A percentile compares a stretch with the other conserved stretches of the same genome.
These are phyloP conservation scores for Mycalesis mineus DNA, from an alignment of 2,888 invertebrate species.

Conservation along the genomic window DNA sequence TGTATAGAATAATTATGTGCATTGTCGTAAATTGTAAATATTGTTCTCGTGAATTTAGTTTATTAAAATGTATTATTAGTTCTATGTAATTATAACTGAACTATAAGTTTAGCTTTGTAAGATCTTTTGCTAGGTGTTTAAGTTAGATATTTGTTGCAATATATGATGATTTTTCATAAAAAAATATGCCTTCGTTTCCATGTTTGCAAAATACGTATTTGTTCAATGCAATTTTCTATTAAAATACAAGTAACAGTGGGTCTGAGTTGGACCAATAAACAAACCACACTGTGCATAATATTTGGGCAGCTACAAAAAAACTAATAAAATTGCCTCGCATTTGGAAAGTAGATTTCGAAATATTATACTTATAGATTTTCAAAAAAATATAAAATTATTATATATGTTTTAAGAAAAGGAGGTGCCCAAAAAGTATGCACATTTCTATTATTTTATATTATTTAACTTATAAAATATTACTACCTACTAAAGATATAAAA, in stretches of 20 bases:
- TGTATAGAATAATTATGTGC: slow-evolving; percentile 68
- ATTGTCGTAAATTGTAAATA: slow-evolving; percentile 71
- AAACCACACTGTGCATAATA: slow-evolving; percentile 49
- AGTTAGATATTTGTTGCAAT: slow-evolving; percentile 72
- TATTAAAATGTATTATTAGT: slow-evolving; percentile 72
- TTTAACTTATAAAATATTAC: background rate
- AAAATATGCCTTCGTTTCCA: slow-evolving; percentile 36
- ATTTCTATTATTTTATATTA: slow-evolving; percentile 6
- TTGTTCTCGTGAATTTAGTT: slow-evolving; percentile 73
- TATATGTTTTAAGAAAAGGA: slow-evolving; percentile 60
- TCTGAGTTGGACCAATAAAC: slow-evolving; percentile 43
- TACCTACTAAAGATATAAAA: background rate
- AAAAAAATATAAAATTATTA: slow-evolving; percentile 62
- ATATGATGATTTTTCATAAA: slow-evolving; percentile 43
- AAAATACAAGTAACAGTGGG: slow-evolving; percentile 68
- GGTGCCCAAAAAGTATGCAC: slow-evolving; percentile 58
- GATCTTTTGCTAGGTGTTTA: slow-evolving; percentile 57
- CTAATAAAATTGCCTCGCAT: slow-evolving; percentile 77
- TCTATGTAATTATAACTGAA: slow-evolving; percentile 47
- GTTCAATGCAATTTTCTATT: slow-evolving; percentile 43
- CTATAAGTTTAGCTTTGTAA: slow-evolving; percentile 66
- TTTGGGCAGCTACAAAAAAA: slow-evolving; percentile 56
- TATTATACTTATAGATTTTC: slow-evolving; percentile 66
- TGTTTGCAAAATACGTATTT: slow-evolving; percentile 34
- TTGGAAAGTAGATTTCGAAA: slow-evolving; percentile 77